Evolutionary conservation across 2,797 vertebrate genomes (phyloP), one percentile per base, ranked within the genome.

Genomic region (Synanceia verrucosa): DNA sequence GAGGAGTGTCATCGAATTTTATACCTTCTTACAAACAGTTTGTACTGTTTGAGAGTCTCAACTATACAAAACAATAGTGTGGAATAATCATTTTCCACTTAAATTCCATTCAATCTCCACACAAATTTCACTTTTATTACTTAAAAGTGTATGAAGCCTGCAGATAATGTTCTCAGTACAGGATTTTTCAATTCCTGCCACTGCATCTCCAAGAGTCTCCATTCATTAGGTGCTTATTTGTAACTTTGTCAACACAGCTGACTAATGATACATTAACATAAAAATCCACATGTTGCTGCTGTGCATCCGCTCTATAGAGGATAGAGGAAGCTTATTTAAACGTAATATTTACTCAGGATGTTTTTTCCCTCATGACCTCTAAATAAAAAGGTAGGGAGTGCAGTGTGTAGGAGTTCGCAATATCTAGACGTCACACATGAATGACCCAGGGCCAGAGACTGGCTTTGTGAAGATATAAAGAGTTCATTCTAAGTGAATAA

Each of bases 301-400:
- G 24, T 52, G 19, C 13, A 65, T 48, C 1, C 14, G 41, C 36
- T 31, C 3, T 52, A 36, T 9, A 43, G 10, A 47, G 9, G 9
- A 12, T 24, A 64, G 16, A 14, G 9, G 14, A 28, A 19, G 34
- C 21, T 33, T 29, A 41, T 56, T 55, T 28, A 57, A 59, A 33
- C 13, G 18, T 28, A 34, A 34, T 26, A 31, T 62, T 52, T 29
- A 57, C 12, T 24, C 41, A 43, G 33, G 11, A 1, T 19, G 59
- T 43, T 60, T 29, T 26, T 31, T 12, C 57, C 21, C 23, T 58
- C 19, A 60, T 65, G 73, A 78, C 64, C 53, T 66, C 33, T 7
- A 8, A 53, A 51, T 65, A 24, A 72, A 41, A 24, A 75, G 63
- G 33, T 70, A 14, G 39, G 31, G 64, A 18, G 39, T n/a, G 39